Conservation (phyloP, 2,113 vertebrate genomes). For the Scopus umbretta region DNA sequence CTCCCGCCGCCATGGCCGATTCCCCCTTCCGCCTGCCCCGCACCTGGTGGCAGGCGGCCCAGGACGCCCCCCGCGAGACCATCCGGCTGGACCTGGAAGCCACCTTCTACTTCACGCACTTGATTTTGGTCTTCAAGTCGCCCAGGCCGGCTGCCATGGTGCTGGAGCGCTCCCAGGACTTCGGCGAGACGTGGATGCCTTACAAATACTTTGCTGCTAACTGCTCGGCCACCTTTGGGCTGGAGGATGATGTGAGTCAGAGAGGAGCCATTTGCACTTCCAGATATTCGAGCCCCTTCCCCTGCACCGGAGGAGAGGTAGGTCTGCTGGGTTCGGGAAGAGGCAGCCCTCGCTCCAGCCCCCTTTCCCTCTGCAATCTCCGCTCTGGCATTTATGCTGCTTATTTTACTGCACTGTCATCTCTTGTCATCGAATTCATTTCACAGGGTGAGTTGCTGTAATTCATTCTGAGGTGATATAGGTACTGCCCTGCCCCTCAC, state of each 20-base stretch:
- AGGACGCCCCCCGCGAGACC: slow-evolving; percentile 73
- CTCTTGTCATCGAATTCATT: not conserved
- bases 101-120: slow-evolving; percentile 93
- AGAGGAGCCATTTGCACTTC: slow-evolving; percentile 86
- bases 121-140: slow-evolving; percentile 94
- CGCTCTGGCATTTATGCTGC: fast-evolving
- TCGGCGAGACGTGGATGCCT: slow-evolving; percentile 86
- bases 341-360: not conserved
- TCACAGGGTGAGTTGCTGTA: not conserved
- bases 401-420: not conserved
- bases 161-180: slow-evolving; percentile 93
- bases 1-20: slow-evolving; percentile 87
- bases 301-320: slow-evolving; percentile 96
- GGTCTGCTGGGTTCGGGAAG: not conserved
- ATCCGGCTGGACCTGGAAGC: slow-evolving; percentile 91
- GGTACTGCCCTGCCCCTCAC: not conserved
- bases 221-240: slow-evolving; percentile 83
- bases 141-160: slow-evolving; percentile 90
- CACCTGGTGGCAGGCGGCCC: slow-evolving; percentile 96
- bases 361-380: not conserved
- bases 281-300: slow-evolving; percentile 87
- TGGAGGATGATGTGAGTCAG: slow-evolving; percentile 77
- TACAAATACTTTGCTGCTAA: slow-evolving; percentile 89
- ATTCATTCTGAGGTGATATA: not conserved
- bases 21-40: slow-evolving; percentile 89